Evolutionary conservation across 2,797 vertebrate species (phyloP), one percentile per base, ranked within the genome.

Genomic region (Muraenolepis orangiensis): DNA sequence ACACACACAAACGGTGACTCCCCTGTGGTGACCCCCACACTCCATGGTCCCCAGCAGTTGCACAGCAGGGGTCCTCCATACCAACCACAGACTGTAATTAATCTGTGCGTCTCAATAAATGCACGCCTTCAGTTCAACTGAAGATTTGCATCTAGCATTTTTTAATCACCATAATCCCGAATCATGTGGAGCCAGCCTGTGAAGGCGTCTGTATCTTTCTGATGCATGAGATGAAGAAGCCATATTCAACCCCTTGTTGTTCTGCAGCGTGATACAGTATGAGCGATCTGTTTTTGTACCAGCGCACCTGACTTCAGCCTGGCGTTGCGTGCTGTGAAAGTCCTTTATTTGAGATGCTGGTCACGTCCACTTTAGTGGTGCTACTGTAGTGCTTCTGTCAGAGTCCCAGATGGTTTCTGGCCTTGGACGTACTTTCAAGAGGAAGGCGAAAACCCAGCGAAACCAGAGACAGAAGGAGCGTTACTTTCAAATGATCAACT

Each of bases 11-110:
- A 70, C 20, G 8, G 5, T 23, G 64, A 64, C 64, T 73, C 26
- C 46, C 26, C 69, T 71, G 71, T n/a, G 67, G 72, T 34, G 73
- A 69, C 67, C n/a, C 30, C 36, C 66, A 69, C n/a, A n/a, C 72
- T 67, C 66, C 10, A 26, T 13, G 0, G 14, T 69, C 71, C 70
- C 28, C 34, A 66, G 74, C 66, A n/a, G n/a, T n/a, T n/a, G 66
- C 42, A 66, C 78, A 69, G 42, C 14, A 79, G 68, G 77, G 76
- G 72, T 77, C 29, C 28, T 67, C 73, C 70, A 71, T 40, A 18
- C 61, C 42, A 31, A 26, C n/a, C n/a, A 75, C 46, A 38, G 68
- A 26, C 42, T 69, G 14, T 40, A 61, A 76, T 72, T 38, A 70
- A 75, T 81, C 29, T 74, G 66, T 26, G 64, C 64, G 70, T 67